These are phyloP conservation scores for Myrmecobius fasciatus DNA, from an alignment of 2,113 vertebrate species.

Conservation along the genomic window DNA sequence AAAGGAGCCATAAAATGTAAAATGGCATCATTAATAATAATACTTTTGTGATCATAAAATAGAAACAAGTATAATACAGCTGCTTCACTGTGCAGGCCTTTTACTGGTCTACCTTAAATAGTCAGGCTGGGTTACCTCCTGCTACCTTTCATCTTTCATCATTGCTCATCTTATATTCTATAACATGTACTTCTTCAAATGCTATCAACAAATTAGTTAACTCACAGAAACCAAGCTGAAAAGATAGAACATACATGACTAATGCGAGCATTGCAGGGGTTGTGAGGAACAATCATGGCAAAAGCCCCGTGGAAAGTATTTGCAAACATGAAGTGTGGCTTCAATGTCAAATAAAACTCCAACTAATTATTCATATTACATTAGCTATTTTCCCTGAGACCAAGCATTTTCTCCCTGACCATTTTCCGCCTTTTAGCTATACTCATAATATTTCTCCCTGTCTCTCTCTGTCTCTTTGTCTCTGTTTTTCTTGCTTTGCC, in stretches of 20 bases:
- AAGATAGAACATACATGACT: conserved; percentile 44
- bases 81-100: conserved; percentile 9
- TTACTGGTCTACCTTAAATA: neutral
- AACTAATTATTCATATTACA: conserved; percentile 59
- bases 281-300: conserved; percentile 63
- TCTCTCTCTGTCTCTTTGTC: too few relatives aligned
- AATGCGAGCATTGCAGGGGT: conserved; percentile 49
- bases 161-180: conserved; percentile 65
- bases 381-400: neutral
- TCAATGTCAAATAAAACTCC: conserved; percentile 49
- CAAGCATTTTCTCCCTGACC: neutral
- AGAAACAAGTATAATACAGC: conserved; percentile 56
- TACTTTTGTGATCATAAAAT: conserved; percentile 56
- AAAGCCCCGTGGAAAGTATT: conserved; percentile 52
- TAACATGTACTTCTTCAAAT: conserved; percentile 42
- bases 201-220: conserved; percentile 70
- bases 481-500: too few relatives aligned
- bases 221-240: conserved; percentile 58
- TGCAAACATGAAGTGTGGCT: conserved; percentile 26
- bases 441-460: too few relatives aligned
- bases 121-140: neutral
- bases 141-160: conserved; percentile 27
- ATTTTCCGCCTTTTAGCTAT: too few relatives aligned
- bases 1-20: conserved; percentile 64
- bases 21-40: conserved; percentile 65